Conservation (phyloP, 2,888 invertebrate species). For the Disparrhopalites patrizii region DNA sequence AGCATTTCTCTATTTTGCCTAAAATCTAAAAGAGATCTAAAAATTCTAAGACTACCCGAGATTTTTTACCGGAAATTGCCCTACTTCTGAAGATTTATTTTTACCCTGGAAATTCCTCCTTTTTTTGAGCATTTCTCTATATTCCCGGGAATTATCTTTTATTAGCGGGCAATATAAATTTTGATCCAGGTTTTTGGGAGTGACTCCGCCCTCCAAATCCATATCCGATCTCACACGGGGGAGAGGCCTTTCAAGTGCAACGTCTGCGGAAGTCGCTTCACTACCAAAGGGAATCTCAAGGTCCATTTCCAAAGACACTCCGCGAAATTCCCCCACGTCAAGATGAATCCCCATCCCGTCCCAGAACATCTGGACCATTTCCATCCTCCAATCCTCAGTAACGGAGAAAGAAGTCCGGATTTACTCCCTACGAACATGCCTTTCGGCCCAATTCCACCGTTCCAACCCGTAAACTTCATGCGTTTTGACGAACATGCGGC, state of each 20-base stretch:
- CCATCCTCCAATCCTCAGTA: conserved; percentile 72
- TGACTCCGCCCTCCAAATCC: conserved; percentile 94
- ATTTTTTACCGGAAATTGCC: no score
- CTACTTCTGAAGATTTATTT: no score
- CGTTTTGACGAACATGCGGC: conserved; percentile 33
- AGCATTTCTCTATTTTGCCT: no score
- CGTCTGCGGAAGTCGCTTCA: conserved; percentile 97
- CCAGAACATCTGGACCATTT: conserved; percentile 95
- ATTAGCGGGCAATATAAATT: no score
- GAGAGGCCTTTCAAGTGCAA: conserved; percentile 98
- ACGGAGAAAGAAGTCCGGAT: conserved; percentile 57
- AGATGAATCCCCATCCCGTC: conserved; percentile 94
- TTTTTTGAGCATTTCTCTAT: no score
- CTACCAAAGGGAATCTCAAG: conserved; percentile 98
- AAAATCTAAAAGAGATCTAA: no score
- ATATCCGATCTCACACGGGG: conserved; percentile 95
- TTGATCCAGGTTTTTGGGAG: conserved; percentile 74
- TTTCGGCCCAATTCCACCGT: conserved; percentile 51
- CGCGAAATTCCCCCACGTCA: conserved; percentile 88
- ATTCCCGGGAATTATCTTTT: no score
- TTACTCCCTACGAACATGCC: conserved; percentile 57
- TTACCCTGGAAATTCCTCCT: no score
- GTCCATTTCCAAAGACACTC: conserved; percentile 98
- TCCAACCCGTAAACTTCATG: conserved; percentile 37
- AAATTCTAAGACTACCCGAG: no score